Conservation (phyloP, 1,140 invertebrate species). For the Pteromalus puparum region DNA sequence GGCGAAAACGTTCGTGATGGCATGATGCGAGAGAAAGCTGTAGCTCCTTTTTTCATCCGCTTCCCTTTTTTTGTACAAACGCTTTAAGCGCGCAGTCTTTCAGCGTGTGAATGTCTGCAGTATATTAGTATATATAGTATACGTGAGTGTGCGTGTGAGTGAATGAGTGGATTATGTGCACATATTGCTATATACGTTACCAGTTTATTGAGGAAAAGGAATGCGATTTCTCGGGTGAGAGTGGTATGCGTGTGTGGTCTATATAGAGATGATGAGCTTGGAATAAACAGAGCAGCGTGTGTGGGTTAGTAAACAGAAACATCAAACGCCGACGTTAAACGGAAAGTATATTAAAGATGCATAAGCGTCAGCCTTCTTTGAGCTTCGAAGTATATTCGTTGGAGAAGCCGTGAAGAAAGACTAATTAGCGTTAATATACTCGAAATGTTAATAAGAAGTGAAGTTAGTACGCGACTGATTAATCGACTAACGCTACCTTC, state of each 20-base stretch:
- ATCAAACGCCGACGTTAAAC: slow-evolving; percentile 6
- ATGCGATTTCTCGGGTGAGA: background rate
- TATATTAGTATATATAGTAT: background rate
- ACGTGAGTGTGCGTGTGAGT: background rate
- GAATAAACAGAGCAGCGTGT: background rate
- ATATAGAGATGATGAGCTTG: background rate
- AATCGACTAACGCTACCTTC: background rate
- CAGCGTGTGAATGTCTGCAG: background rate
- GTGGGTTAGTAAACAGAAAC: slow-evolving; percentile 41
- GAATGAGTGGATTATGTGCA: background rate
- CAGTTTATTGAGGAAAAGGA: background rate
- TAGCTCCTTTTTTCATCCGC: background rate
- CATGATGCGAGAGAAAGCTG: background rate
- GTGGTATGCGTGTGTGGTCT: background rate
- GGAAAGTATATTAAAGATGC: background rate
- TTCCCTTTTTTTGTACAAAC: background rate
- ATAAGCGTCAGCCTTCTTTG: background rate
- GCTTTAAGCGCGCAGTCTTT: background rate
- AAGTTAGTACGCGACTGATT: slow-evolving; percentile 24
- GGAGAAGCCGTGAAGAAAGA: background rate
- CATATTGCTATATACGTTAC: background rate
- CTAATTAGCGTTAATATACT: too few relatives aligned
- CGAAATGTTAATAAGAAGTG: background rate
- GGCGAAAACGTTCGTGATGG: background rate
- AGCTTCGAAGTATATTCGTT: background rate